Conservation (phyloP, 2,888 invertebrate species). For the Antitype chi region DNA sequence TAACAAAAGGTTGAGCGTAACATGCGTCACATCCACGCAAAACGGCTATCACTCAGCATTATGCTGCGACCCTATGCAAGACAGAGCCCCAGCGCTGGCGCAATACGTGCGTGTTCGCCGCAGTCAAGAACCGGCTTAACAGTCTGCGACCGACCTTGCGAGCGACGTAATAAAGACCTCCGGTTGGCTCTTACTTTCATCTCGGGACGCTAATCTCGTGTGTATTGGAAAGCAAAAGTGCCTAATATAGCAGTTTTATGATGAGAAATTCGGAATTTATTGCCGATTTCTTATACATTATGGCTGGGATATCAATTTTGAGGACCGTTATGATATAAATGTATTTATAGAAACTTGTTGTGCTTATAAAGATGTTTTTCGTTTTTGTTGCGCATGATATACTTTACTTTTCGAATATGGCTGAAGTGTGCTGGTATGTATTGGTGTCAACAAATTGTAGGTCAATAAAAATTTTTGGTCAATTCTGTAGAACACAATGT, state of each 20-base stretch:
- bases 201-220: conserved; percentile 42
- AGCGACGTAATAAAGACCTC: conserved; percentile 48
- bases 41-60: too few relatives aligned
- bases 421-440: not conserved
- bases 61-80: too few relatives aligned
- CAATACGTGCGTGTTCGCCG: conserved; percentile 8
- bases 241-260: conserved; percentile 24
- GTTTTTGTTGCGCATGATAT: not conserved
- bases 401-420: conserved; percentile 14
- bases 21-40: too few relatives aligned
- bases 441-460: not conserved
- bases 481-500: not conserved
- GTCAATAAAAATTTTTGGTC: not conserved
- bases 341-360: conserved; percentile 6
- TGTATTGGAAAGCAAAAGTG: conserved; percentile 62
- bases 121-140: conserved; percentile 23
- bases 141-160: conserved; percentile 58
- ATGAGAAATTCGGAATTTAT: conserved; percentile 49
- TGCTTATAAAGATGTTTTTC: not conserved
- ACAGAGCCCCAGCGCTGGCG: too few relatives aligned
- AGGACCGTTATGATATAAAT: conserved; percentile 12
- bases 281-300: conserved; percentile 23
- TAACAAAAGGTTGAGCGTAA: too few relatives aligned
- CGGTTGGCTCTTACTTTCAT: conserved; percentile 61
- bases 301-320: not conserved